These are phyloP conservation scores for Sebastes ruberrimus DNA, from an alignment of 2,797 vertebrate genomes.

Conservation along the genomic window DNA sequence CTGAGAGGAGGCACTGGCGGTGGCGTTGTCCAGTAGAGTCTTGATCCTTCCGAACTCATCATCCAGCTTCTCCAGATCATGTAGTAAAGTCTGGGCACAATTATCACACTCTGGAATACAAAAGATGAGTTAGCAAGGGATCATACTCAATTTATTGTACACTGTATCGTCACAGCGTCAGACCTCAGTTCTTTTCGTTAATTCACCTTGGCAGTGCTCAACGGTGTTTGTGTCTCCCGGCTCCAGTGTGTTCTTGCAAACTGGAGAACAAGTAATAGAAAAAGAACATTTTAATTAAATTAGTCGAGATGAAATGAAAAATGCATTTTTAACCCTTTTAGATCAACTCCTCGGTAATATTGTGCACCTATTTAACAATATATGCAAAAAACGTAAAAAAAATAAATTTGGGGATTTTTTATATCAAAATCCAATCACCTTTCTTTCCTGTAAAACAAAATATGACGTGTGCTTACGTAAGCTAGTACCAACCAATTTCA, in stretches of 20 bases:
- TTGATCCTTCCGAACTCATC: constrained; percentile 85
- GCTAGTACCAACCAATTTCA: too few species aligned
- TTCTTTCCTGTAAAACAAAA: too few species aligned
- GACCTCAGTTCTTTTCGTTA: neutral
- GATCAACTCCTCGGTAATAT: too few species aligned
- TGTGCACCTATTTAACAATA: too few species aligned
- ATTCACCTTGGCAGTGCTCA: constrained; percentile 87
- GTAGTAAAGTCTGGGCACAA: constrained; percentile 89
- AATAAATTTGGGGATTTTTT: too few species aligned
- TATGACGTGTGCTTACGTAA: too few species aligned
- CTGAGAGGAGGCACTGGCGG: constrained; percentile 69
- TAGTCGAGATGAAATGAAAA: neutral
- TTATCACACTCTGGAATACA: constrained; percentile 89
- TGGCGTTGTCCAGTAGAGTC: constrained; percentile 82
- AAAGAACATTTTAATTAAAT: neutral
- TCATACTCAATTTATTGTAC: neutral
- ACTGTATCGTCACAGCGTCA: neutral
- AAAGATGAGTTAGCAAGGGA: neutral
- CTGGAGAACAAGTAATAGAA: constrained; percentile 73
- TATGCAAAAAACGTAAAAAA: too few species aligned
- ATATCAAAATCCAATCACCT: too few species aligned
- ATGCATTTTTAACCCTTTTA: neutral
- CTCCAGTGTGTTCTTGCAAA: constrained; percentile 88
- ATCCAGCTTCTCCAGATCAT: constrained; percentile 86
- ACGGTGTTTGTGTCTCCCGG: constrained; percentile 88